Evolutionary conservation across 1,140 invertebrate genomes (phyloP), one percentile per base, ranked within the genome.

Genomic region (Halictus rubicundus): DNA sequence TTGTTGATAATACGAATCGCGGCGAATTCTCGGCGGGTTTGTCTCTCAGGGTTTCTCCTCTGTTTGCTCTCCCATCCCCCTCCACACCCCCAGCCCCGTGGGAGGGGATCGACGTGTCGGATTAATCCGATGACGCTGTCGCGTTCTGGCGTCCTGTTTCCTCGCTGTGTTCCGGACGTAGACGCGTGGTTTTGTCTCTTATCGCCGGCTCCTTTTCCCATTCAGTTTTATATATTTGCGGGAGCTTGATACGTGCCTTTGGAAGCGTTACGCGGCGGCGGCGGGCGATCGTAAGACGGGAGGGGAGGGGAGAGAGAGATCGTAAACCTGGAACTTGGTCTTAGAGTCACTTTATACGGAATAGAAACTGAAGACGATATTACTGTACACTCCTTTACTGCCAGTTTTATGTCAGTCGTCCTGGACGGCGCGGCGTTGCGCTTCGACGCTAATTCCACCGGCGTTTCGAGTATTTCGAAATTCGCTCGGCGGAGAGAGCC

Each of bases 1-100:
- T 72, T 73, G 82, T 77, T 69, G 83, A 84, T 84, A 81, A 85
- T 84, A 84, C 73, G 82, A 78, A 66, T 84, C 68, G 81, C 42
- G n/a, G 78, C 70, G 82, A 68, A 85, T 84, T 66, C 63, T 70
- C 68, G 10, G 12, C 32, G 73, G 68, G 27, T 23, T 85, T 75
- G 76, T 71, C 83, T 76, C 68, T 37, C 4, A 14, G 52, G 59
- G 46, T 42, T 42, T 37, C 25, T 32, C 57, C 27, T 68, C 66
- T 66, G 70, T 70, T 68, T 75, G 83, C 64, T 27, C n/a, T 71
- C 63, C 42, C 9, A 46, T 46, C 76, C 54, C 3, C 16, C 16
- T 10, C 10, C 7, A 9, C 7, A 9, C 60, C 12, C n/a, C n/a
- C n/a, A n/a, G n/a, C n/a, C n/a, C n/a, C n/a, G n/a, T n/a, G n/a